phyloP scores from a whole-genome alignment of 2,113 vertebrate species.

The Cyphotilapia sp. region DNA sequence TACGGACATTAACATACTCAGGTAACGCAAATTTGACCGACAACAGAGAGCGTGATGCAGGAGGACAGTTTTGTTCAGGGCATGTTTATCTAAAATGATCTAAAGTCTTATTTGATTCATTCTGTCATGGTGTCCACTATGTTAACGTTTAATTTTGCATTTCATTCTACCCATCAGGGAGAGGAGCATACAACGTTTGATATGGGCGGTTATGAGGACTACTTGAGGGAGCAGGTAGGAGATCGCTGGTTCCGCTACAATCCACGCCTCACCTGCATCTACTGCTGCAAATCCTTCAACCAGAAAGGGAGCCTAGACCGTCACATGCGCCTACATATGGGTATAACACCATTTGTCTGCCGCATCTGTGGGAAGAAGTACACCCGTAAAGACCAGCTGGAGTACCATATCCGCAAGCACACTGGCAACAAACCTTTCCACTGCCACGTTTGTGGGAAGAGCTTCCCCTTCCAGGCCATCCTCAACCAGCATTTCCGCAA shows the following conservation, averaged over 20 bases:
- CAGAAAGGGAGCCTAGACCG: constrained; percentile 98
- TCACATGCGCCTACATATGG: constrained; percentile 99
- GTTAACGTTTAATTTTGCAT: background rate
- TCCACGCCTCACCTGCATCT: constrained; percentile 94
- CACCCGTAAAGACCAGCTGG: constrained; percentile 97
- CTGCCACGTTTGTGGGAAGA: constrained; percentile 95
- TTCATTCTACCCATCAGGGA: constrained; percentile 64
- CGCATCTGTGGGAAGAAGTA: constrained; percentile 99
- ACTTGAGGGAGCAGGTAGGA: constrained; percentile 92
- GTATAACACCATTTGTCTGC: constrained; percentile 96
- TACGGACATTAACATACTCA: background rate
- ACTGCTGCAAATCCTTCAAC: constrained; percentile 99
- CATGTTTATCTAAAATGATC: background rate
- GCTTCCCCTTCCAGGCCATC: constrained; percentile 99
- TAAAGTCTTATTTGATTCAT: background rate
- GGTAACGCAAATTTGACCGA: background rate
- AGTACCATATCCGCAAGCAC: constrained; percentile 99
- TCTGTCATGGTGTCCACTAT: background rate
- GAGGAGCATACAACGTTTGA: constrained; percentile 87
- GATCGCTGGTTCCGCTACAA: constrained; percentile 99
- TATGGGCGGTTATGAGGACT: constrained; percentile 93
- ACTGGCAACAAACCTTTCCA: constrained; percentile 99
- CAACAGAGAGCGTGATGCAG: background rate
- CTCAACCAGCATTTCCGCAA: constrained; percentile 99
- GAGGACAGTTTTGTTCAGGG: background rate